Conservation (phyloP, 2,113 vertebrate genomes). For the Varanus komodoensis region DNA sequence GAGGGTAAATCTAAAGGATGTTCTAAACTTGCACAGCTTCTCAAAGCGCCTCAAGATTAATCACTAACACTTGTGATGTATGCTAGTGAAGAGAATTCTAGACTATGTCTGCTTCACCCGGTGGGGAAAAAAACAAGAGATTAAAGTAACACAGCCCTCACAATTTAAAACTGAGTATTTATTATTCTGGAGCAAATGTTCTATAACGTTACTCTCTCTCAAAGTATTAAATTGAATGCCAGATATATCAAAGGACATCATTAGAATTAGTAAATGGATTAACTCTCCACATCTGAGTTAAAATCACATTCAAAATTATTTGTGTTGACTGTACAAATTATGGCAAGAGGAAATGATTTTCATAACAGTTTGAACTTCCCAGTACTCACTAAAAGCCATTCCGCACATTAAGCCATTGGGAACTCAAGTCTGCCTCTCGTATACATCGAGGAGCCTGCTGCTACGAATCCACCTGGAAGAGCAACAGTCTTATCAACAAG, state of each 20-base stretch:
- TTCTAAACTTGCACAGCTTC: background rate
- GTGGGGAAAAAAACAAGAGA: background rate
- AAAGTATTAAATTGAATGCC: conserved; percentile 26
- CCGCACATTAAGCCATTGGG: background rate
- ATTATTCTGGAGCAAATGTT: conserved; percentile 59
- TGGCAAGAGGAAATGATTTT: background rate
- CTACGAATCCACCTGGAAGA: background rate
- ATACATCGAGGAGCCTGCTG: background rate
- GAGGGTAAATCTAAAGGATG: background rate
- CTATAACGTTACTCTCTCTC: conserved; percentile 44
- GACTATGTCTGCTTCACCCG: background rate
- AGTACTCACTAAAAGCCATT: background rate
- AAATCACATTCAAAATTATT: conserved; percentile 10
- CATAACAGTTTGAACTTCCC: background rate
- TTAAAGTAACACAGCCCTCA: rapidly evolving
- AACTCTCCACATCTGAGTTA: conserved; percentile 31
- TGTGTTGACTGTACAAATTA: background rate
- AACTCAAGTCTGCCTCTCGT: background rate
- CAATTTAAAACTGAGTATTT: conserved; percentile 40
- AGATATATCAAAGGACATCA: conserved; percentile 26
- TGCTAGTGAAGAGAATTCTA: background rate
- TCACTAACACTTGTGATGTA: background rate
- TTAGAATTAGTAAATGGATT: conserved; percentile 38
- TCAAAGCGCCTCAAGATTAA: background rate
- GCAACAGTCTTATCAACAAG: background rate